Evolutionary conservation across 2,113 vertebrate species (phyloP).

Genomic region (Galbula dea): DNA sequence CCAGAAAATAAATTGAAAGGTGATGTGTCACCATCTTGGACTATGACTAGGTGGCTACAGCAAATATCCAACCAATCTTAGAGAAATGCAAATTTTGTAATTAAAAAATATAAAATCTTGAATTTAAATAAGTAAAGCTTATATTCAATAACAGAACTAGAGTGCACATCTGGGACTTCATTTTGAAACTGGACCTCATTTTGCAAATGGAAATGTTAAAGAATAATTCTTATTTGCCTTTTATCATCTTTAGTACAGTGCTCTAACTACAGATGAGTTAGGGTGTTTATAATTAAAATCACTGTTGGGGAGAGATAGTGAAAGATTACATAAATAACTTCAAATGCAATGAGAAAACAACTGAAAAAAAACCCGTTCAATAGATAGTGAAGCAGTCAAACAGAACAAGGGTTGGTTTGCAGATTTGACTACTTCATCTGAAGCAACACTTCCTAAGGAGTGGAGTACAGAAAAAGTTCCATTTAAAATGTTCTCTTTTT

Average conservation of each 20-base stretch:
- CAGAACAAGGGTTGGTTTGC: not conserved
- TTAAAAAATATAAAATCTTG: not conserved
- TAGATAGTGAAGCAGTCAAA: not conserved
- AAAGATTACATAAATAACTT: constrained; percentile 27
- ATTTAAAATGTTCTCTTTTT: constrained; percentile 3
- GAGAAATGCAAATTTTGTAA: not conserved
- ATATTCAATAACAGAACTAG: not conserved
- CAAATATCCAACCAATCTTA: not conserved
- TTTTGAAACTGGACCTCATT: not conserved
- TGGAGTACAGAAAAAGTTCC: not conserved
- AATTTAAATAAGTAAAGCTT: not conserved
- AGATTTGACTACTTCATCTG: not conserved
- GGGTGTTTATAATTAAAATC: constrained; percentile 24
- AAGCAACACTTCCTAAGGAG: constrained; percentile 9
- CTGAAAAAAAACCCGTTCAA: not conserved
- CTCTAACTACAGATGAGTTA: not conserved
- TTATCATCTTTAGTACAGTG: not conserved
- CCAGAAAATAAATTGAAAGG: not conserved
- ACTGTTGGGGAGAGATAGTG: not conserved
- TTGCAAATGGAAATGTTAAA: not conserved
- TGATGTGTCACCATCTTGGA: not conserved
- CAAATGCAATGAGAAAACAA: not conserved
- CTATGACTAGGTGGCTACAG: not conserved
- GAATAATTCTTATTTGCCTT: not conserved
- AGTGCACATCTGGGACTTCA: not conserved